These are phyloP conservation scores for Zosterops borbonicus DNA, from an alignment of 2,113 vertebrate genomes.

Conservation along the genomic window DNA sequence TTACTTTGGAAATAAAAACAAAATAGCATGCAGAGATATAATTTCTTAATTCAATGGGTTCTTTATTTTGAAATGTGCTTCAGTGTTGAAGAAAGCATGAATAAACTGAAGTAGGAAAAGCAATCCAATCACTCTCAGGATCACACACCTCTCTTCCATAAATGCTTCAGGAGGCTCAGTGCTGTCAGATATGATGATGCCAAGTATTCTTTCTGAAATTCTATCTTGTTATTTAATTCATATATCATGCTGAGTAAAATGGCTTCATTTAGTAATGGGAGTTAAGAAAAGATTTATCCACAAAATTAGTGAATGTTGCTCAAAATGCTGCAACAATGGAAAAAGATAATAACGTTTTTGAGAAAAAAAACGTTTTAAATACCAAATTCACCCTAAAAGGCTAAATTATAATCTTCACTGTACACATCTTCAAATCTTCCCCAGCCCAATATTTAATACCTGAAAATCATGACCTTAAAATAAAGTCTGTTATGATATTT, in stretches of 20 bases:
- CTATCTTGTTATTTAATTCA: constrained; percentile 42
- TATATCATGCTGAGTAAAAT: constrained; percentile 1
- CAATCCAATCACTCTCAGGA: neutral
- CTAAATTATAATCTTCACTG: neutral
- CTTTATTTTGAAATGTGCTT: neutral
- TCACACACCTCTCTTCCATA: neutral
- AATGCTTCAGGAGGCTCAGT: constrained; percentile 8
- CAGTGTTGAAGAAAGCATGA: neutral
- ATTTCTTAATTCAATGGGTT: neutral
- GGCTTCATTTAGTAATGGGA: constrained; percentile 9
- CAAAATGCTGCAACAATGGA: neutral
- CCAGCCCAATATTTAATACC: neutral
- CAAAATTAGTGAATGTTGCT: constrained; percentile 2
- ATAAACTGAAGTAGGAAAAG: neutral
- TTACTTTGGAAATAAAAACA: neutral
- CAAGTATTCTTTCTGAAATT: constrained; percentile 27
- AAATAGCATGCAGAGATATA: neutral
- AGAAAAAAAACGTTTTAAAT: neutral
- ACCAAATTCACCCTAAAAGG: accelerated
- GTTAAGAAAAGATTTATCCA: constrained; percentile 11
- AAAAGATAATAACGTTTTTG: neutral
- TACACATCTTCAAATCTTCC: accelerated
- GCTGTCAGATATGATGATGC: neutral
- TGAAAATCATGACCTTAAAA: neutral
- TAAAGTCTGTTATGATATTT: neutral